Conservation (phyloP, 2,113 vertebrate genomes). For the Zapornia atra region DNA sequence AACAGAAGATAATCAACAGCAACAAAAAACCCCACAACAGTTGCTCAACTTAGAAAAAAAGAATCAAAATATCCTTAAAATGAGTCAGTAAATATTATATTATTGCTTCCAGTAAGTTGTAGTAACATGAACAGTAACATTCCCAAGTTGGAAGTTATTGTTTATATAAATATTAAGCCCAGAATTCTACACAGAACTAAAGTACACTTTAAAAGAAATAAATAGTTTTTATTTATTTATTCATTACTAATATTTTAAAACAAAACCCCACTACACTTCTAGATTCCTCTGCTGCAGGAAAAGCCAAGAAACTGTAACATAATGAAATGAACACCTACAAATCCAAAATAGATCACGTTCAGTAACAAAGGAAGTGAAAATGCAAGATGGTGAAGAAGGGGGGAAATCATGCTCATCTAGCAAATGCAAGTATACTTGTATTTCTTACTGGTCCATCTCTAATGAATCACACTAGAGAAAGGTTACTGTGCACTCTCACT, state of each 20-base stretch:
- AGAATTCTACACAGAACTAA: background rate
- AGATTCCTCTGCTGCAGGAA: background rate
- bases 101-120: background rate
- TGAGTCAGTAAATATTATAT: background rate
- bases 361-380: background rate
- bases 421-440: background rate
- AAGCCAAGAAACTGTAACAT: background rate
- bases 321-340: background rate
- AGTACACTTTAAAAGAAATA: background rate
- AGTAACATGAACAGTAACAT: background rate
- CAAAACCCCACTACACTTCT: background rate
- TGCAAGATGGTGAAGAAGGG: background rate
- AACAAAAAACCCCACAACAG: background rate
- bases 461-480: background rate
- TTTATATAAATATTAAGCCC: background rate
- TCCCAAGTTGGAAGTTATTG: background rate
- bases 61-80: background rate
- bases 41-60: background rate
- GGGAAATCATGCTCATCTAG: background rate
- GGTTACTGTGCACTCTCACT: background rate
- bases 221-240: background rate
- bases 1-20: constrained; percentile 12
- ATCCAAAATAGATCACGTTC: background rate
- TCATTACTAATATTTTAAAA: background rate
- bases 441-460: background rate